Evolutionary conservation across 1,140 invertebrate species (phyloP).

Genomic region (Ladona fulva): DNA sequence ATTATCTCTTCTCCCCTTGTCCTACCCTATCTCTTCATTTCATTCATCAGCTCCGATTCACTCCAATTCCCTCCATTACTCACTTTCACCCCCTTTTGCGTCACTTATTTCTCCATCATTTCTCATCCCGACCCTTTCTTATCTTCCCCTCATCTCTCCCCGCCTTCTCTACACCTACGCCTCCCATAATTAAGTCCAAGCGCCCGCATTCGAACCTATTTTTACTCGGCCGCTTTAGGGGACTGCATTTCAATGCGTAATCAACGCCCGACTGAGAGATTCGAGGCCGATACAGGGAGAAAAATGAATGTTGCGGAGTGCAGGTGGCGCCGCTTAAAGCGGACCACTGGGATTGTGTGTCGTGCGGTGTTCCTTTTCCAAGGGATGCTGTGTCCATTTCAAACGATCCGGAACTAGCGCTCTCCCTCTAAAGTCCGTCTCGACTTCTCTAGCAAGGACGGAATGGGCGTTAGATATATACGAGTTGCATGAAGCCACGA

Average conservation of each 20-base stretch:
- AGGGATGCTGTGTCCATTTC: too few relatives aligned
- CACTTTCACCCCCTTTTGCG: neutral
- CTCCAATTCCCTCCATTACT: neutral
- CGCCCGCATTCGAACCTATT: too few relatives aligned
- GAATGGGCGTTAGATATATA: too few relatives aligned
- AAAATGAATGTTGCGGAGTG: neutral
- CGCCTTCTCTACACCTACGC: neutral
- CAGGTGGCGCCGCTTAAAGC: neutral
- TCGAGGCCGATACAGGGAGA: neutral
- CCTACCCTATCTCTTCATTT: neutral
- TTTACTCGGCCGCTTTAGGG: neutral
- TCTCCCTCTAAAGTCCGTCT: too few relatives aligned
- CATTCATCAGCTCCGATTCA: conserved; percentile 8
- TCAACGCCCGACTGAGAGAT: neutral
- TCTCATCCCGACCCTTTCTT: neutral
- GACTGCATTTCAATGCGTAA: neutral
- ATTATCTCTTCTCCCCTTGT: neutral
- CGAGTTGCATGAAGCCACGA: too few relatives aligned
- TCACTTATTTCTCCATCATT: neutral
- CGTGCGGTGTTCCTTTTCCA: too few relatives aligned
- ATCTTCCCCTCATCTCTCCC: neutral
- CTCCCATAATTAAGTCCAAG: neutral
- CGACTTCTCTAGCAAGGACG: too few relatives aligned
- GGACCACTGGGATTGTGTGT: too few relatives aligned
- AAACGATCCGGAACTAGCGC: too few relatives aligned